Evolutionary conservation across 2,113 vertebrate species (phyloP).

Genomic region (Neolamprologus sp.): DNA sequence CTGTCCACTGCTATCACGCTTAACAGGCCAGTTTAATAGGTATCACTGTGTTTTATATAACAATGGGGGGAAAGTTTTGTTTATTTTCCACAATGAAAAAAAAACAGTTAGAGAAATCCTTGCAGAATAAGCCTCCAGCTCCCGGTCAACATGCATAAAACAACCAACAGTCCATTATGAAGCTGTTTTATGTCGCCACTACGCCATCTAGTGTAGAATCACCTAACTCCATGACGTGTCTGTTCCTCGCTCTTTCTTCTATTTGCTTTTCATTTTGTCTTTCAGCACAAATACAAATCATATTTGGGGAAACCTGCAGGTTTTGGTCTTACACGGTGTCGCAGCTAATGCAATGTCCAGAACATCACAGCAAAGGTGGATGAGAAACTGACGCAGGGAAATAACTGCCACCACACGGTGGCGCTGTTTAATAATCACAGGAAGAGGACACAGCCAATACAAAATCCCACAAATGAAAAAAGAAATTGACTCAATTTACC

Average conservation of each 20-base stretch:
- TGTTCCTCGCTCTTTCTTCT: not conserved
- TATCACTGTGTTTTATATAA: not conserved
- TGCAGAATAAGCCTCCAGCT: not conserved
- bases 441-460: not conserved
- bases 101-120: not conserved
- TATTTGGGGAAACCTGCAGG: too few relatives aligned
- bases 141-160: not conserved
- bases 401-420: constrained; percentile 31
- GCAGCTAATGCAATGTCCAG: not conserved
- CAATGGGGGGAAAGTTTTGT: not conserved
- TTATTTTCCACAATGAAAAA: not conserved
- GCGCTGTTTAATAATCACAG: constrained; percentile 10
- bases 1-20: not conserved
- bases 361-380: not conserved
- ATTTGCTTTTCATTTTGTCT: not conserved
- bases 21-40: not conserved
- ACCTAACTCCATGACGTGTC: not conserved
- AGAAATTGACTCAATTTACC: not conserved
- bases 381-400: not conserved
- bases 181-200: not conserved
- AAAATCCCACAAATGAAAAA: not conserved
- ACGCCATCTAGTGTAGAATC: constrained; percentile 36
- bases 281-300: not conserved
- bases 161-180: not conserved
- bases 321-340: not conserved